Evolutionary conservation across 2,113 vertebrate genomes (phyloP).

Genomic region (Hemicordylus capensis): DNA sequence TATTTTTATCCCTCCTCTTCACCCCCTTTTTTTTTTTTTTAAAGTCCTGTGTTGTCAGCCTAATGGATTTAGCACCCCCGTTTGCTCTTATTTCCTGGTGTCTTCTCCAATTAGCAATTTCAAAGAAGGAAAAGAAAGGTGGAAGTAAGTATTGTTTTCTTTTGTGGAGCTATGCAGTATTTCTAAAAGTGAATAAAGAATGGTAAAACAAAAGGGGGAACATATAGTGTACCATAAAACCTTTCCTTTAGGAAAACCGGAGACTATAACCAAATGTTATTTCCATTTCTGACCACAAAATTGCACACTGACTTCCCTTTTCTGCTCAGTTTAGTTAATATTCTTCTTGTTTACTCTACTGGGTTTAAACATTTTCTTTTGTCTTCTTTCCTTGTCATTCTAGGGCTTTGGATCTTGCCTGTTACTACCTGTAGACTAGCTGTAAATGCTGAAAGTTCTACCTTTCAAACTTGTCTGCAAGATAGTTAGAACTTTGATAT

Average conservation of each 20-base stretch:
- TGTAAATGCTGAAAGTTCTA: neutral
- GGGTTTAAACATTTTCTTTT: constrained; percentile 10
- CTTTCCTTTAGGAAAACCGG: constrained; percentile 28
- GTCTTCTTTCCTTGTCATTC: neutral
- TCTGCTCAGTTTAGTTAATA: neutral
- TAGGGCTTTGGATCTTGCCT: neutral
- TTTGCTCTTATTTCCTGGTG: constrained; percentile 75
- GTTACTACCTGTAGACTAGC: neutral
- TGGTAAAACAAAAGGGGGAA: neutral
- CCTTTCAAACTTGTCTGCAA: neutral
- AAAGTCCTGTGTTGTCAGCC: constrained; percentile 54
- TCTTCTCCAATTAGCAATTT: constrained; percentile 69
- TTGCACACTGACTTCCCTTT: neutral
- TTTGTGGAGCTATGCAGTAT: constrained; percentile 45
- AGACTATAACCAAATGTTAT: constrained; percentile 28
- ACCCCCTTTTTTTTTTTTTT: constrained; percentile 51
- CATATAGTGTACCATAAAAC: constrained; percentile 3
- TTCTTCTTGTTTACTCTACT: neutral
- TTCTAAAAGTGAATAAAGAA: no score
- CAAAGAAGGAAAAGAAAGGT: constrained; percentile 27
- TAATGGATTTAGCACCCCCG: constrained; percentile 79
- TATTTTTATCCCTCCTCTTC: constrained; percentile 31
- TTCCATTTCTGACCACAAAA: constrained; percentile 36
- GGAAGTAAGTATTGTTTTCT: constrained; percentile 46
- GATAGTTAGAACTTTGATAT: neutral